phyloP scores from a whole-genome alignment of 1,140 invertebrate species.

The Dolichoris vasculosae region DNA sequence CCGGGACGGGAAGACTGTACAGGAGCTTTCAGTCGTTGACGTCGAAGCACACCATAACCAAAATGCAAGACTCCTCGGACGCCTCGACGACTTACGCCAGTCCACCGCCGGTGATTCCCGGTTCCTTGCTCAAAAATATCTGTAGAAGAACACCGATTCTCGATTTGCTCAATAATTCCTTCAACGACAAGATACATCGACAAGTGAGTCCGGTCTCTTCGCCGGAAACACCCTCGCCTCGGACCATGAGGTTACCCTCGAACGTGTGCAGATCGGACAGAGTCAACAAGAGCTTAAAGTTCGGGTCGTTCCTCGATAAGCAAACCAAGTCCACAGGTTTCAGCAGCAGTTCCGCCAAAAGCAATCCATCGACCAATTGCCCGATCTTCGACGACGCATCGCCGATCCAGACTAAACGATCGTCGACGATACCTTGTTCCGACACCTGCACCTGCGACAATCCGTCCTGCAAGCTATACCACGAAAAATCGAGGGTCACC shows the following conservation, averaged over 20 bases:
- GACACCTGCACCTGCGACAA: slow-evolving; percentile 62
- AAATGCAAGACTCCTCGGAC: slow-evolving; percentile 65
- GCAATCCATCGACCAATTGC: neutral
- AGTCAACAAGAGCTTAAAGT: slow-evolving; percentile 57
- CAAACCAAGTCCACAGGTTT: neutral
- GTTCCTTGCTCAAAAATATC: slow-evolving; percentile 42
- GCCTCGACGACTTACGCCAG: slow-evolving; percentile 70
- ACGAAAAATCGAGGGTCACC: slow-evolving; percentile 56
- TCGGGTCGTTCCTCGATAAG: slow-evolving; percentile 20
- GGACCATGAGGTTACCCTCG: slow-evolving; percentile 67
- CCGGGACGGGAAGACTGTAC: slow-evolving; percentile 52
- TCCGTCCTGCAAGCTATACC: slow-evolving; percentile 63
- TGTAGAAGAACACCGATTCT: slow-evolving; percentile 64
- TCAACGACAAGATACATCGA: slow-evolving; percentile 49
- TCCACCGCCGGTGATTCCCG: slow-evolving; percentile 60
- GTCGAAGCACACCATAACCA: slow-evolving; percentile 53
- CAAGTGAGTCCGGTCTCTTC: slow-evolving; percentile 69
- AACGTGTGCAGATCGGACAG: slow-evolving; percentile 61
- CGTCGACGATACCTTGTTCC: neutral
- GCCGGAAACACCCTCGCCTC: slow-evolving; percentile 70
- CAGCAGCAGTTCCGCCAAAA: neutral
- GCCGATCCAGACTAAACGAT: neutral
- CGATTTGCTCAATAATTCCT: slow-evolving; percentile 66
- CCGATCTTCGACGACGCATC: neutral
- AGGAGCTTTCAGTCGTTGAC: slow-evolving; percentile 43